Percentiles rank a stretch among this genome's conserved stretches.
Conservation (phyloP, 2,888 invertebrate species). For the Apamea epomidion region DNA sequence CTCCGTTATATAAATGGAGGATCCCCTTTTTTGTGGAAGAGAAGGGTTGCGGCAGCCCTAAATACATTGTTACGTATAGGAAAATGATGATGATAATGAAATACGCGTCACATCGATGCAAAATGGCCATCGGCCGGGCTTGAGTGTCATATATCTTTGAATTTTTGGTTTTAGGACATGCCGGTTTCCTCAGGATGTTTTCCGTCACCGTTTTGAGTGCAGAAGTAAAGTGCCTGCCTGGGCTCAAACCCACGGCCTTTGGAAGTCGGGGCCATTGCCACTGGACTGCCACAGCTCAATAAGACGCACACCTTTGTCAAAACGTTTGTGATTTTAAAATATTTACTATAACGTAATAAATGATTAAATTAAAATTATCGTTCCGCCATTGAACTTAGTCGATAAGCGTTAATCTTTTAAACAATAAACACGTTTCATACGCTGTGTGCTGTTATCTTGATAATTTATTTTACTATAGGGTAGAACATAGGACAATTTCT, state of each 20-base stretch:
- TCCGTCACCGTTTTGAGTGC: neutral
- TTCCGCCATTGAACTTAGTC: slow-evolving; percentile 62
- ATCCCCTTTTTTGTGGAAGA: too few species aligned
- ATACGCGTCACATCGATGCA: too few species aligned
- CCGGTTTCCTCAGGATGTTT: neutral
- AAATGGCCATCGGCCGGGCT: too few species aligned
- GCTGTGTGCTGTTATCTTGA: slow-evolving; percentile 8
- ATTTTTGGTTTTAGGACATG: neutral
- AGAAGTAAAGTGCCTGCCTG: too few species aligned
- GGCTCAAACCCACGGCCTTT: neutral
- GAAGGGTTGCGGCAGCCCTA: neutral
- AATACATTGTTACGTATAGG: too few species aligned
- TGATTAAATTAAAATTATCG: slow-evolving; percentile 15
- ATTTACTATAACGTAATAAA: slow-evolving; percentile 17
- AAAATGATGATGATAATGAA: too few species aligned
- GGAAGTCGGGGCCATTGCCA: neutral
- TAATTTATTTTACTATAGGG: neutral
- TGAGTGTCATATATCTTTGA: too few species aligned
- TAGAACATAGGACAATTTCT: too few species aligned
- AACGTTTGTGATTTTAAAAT: neutral
- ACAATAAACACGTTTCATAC: slow-evolving; percentile 6
- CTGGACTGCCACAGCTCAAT: neutral
- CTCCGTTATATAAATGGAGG: too few species aligned
- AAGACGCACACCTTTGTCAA: neutral
- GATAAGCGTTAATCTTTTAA: slow-evolving; percentile 40